Evolutionary conservation across 2,888 invertebrate species (phyloP), one percentile per base, ranked within the genome.

Genomic region (Thymelicus sylvestris): DNA sequence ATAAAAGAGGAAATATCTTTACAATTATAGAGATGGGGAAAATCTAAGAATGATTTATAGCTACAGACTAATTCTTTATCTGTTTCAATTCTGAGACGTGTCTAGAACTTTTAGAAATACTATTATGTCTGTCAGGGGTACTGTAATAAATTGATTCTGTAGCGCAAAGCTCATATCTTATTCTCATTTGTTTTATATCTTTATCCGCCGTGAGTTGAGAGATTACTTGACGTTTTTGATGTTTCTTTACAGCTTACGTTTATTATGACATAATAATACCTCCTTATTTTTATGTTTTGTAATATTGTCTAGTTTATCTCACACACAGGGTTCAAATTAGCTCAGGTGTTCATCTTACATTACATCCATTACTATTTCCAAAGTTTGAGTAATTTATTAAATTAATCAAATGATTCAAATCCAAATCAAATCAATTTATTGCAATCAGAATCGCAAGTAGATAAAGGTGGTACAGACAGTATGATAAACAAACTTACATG

Each of bases 141-240:
- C 63, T 31, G n/a, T 48, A 63, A 48, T 48, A 62, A 63, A 63
- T 63, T 48, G 63, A 63, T 63, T 48, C 63, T n/a, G 47, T 38
- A 8, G 63, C 48, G 48, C 48, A 63, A 63, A 63, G n/a, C 63
- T 63, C 48, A 63, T 63, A 63, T 60, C 60, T 60, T 48, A 62
- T 44, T 63, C 48, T 48, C 48, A 63, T 48, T 63, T 63, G n/a
- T 31, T 63, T 38, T 38, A 57, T 57, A 57, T 57, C 13, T 57
- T 38, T 57, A 38, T 57, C 57, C 24, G 62, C 31, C 47, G 62
- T 48, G 31, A 31, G 63, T n/a, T 38, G 38, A 6, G 1, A 24
- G 55, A 0, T 57, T 38, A 57, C 31, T 48, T 48, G n/a, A n/a
- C 31, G 13, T 48, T 48, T 62, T 62, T 47, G 12, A 57, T 55